Evolutionary conservation across 2,797 vertebrate species (phyloP), one percentile per base, ranked within the genome.

Genomic region (Gadopsis bispinosus): DNA sequence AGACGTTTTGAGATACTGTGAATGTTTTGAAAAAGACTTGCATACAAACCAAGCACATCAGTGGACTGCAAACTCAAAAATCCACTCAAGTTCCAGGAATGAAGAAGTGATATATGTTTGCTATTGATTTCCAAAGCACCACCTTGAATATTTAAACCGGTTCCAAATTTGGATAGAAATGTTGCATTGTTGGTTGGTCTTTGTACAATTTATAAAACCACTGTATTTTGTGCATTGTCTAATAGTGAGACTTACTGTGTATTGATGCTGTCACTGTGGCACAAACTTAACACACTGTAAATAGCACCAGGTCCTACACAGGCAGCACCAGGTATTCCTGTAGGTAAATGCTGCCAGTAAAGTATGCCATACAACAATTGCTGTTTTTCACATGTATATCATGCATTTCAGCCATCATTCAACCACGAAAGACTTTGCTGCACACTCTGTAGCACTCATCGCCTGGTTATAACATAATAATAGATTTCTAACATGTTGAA

Each of bases 131-230:
- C 1, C 1, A 68, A 51, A 63, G 73, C 35, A 51, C n/a, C 61
- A 22, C 22, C 26, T 51, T 59, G 14, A 54, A 60, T 31, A 37
- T 48, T 55, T 45, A 3, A 45, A 29, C 33, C 9, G 3, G 2
- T 39, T 69, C 17, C 10, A 2, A 8, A 26, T 61, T 61, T 58
- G 22, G 4, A 65, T 2, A 51, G 14, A 61, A 48, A 35, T 16
- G 13, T 48, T 65, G n/a, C 6, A 7, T 47, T 53, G 35, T 73
- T 56, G 22, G 31, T 45, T 79, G 41, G 17, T 61, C 16, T 77
- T 51, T 59, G 61, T 66, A 43, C 4, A 58, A 45, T 69, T 73
- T 58, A 26, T 70, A 11, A 77, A 62, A 69, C 4, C 14, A 14
- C 12, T 75, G 35, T 75, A n/a, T 50, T 20, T 33, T 71, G 59